Evolutionary conservation across 2,113 vertebrate species (phyloP).

Genomic region (Gavia stellata): DNA sequence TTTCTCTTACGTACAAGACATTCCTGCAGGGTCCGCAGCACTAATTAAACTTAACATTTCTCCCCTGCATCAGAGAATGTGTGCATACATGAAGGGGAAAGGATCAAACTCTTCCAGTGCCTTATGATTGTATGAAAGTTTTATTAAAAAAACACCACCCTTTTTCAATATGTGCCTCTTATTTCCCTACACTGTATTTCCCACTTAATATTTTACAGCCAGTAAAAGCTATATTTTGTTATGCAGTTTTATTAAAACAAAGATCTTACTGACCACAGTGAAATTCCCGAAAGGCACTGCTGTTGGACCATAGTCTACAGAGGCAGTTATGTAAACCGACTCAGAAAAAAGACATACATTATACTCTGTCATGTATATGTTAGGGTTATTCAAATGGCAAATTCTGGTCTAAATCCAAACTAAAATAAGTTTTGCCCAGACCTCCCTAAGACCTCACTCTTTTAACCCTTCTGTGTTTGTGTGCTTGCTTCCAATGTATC

Average conservation of each 20-base stretch:
- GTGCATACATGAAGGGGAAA: neutral
- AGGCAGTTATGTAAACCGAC: conserved; percentile 45
- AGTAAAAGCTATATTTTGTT: conserved; percentile 8
- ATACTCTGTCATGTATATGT: conserved; percentile 33
- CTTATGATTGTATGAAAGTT: neutral
- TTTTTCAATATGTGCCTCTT: neutral
- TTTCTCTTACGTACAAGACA: neutral
- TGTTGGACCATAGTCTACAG: conserved; percentile 12
- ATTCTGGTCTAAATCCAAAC: conserved; percentile 51
- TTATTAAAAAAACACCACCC: neutral
- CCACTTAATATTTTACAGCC: conserved; percentile 45
- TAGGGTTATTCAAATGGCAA: conserved; percentile 50
- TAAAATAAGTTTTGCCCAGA: conserved; percentile 20
- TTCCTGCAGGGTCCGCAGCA: neutral
- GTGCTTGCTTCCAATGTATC: neutral
- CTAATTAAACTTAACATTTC: conserved; percentile 20
- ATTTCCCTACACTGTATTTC: conserved; percentile 19
- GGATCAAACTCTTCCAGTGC: neutral
- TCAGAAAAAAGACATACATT: conserved; percentile 47
- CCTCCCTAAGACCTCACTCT: neutral
- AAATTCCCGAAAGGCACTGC: neutral
- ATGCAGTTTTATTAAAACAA: conserved; percentile 35
- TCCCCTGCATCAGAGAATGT: neutral
- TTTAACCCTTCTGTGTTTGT: conserved; percentile 36
- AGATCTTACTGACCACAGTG: conserved; percentile 19